Conservation (phyloP, 2,797 vertebrate genomes). For the Microctenopoma lineatum region DNA sequence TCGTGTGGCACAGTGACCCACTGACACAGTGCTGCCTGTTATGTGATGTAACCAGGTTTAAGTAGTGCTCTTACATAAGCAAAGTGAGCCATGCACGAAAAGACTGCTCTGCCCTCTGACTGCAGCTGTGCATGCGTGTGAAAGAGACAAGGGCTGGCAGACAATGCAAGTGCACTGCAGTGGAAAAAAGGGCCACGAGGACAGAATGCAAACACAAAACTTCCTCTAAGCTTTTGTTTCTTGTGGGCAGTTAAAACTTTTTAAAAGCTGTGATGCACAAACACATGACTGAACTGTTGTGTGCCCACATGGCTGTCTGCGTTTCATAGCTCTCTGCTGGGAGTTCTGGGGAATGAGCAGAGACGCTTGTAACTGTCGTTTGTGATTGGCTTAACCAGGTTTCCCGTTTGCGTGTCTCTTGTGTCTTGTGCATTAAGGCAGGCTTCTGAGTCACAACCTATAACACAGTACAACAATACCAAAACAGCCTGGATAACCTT, state of each 20-base stretch:
- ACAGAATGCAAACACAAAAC: slow-evolving; percentile 55
- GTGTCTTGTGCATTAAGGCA: too few species aligned
- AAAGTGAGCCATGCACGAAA: slow-evolving; percentile 78
- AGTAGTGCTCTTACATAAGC: slow-evolving; percentile 81
- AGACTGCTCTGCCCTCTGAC: slow-evolving; percentile 72
- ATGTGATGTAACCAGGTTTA: slow-evolving; percentile 81
- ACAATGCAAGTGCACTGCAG: slow-evolving; percentile 65
- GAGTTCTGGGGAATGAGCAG: too few species aligned
- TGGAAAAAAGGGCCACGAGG: slow-evolving; percentile 53
- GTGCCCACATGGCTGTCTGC: slow-evolving; percentile 12
- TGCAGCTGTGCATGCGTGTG: slow-evolving; percentile 51
- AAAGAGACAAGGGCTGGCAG: slow-evolving; percentile 54
- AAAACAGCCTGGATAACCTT: background rate
- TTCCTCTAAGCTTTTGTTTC: slow-evolving; percentile 43
- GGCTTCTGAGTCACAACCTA: too few species aligned
- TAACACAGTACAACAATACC: too few species aligned
- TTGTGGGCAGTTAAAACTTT: slow-evolving; percentile 49
- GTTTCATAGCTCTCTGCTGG: background rate
- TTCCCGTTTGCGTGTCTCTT: too few species aligned
- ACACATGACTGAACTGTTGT: slow-evolving; percentile 20
- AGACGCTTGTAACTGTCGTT: too few species aligned
- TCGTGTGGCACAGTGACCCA: slow-evolving; percentile 80
- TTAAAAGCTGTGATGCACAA: slow-evolving; percentile 27
- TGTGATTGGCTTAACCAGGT: too few species aligned
- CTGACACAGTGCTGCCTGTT: slow-evolving; percentile 80